These are phyloP conservation scores for Hyaena hyaena DNA, from an alignment of 2,113 vertebrate species.

Conservation along the genomic window DNA sequence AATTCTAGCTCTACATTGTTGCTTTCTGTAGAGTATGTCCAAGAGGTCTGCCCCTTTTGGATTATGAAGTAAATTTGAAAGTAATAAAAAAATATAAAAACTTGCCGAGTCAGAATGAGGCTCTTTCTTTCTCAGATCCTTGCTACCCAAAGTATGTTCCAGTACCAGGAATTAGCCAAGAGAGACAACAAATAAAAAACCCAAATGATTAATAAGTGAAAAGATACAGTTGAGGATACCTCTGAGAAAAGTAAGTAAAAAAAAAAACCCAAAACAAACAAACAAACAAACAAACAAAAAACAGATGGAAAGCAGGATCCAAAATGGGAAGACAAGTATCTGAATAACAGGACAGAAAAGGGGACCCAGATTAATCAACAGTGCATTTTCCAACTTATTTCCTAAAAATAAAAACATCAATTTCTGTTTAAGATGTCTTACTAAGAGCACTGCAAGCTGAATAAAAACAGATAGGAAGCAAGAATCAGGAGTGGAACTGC, in stretches of 20 bases:
- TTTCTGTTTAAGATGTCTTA: neutral
- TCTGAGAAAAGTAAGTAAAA: neutral
- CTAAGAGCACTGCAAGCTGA: fast-evolving
- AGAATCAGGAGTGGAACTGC: neutral
- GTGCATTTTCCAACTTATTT: neutral
- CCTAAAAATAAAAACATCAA: neutral
- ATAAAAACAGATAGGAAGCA: neutral
- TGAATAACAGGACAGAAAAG: neutral
- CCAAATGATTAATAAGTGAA: neutral
- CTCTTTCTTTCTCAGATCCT: neutral
- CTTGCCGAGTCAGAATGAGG: neutral
- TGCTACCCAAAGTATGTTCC: neutral
- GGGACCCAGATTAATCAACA: neutral
- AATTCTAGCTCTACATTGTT: neutral
- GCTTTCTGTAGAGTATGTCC: neutral
- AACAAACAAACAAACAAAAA: neutral
- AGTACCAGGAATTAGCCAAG: neutral
- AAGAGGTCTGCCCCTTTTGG: neutral
- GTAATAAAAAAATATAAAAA: neutral
- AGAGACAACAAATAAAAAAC: neutral
- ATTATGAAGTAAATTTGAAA: neutral
- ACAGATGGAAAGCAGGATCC: neutral
- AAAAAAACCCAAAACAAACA: neutral
- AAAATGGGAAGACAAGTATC: neutral
- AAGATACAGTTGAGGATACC: neutral